Conservation (phyloP, 2,797 vertebrate species). For the Ctenosaura bakeri region DNA sequence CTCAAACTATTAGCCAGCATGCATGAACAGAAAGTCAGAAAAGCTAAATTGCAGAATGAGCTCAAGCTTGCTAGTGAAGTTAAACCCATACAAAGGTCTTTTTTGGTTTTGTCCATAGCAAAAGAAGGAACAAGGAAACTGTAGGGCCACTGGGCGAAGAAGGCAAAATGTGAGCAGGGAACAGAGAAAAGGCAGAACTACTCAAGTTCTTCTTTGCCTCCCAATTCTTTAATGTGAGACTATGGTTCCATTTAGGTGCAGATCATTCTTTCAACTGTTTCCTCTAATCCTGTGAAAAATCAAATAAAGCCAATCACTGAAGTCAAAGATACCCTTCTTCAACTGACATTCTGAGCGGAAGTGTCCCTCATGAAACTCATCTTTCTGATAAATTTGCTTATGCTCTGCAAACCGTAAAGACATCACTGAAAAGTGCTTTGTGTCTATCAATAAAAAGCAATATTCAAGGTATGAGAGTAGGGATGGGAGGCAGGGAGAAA, state of each 20-base stretch:
- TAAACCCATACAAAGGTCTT: no score
- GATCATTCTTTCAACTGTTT: slow-evolving; percentile 63
- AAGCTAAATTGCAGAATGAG: no score
- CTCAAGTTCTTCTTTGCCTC: background rate
- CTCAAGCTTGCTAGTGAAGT: no score
- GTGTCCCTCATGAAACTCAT: slow-evolving; percentile 71
- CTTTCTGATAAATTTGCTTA: slow-evolving; percentile 73
- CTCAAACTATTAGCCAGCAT: no score
- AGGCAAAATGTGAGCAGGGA: no score
- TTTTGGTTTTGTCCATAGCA: no score
- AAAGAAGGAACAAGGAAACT: no score
- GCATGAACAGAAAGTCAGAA: no score
- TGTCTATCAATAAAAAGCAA: slow-evolving; percentile 57
- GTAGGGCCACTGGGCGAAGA: no score
- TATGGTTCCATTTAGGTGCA: slow-evolving; percentile 69
- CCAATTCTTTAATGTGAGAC: slow-evolving; percentile 63
- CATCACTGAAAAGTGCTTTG: slow-evolving; percentile 61
- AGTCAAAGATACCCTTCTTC: slow-evolving; percentile 70
- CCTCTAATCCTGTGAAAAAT: slow-evolving; percentile 74
- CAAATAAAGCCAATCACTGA: slow-evolving; percentile 75
- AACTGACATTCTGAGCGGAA: slow-evolving; percentile 73
- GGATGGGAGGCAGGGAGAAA: slow-evolving; percentile 37
- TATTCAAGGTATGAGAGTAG: no score
- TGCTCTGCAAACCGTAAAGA: slow-evolving; percentile 76
- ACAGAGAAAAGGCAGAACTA: no score